Evolutionary conservation across 1,140 invertebrate genomes (phyloP), one percentile per base, ranked within the genome.

Genomic region (Thaumetopoea pityocampa): DNA sequence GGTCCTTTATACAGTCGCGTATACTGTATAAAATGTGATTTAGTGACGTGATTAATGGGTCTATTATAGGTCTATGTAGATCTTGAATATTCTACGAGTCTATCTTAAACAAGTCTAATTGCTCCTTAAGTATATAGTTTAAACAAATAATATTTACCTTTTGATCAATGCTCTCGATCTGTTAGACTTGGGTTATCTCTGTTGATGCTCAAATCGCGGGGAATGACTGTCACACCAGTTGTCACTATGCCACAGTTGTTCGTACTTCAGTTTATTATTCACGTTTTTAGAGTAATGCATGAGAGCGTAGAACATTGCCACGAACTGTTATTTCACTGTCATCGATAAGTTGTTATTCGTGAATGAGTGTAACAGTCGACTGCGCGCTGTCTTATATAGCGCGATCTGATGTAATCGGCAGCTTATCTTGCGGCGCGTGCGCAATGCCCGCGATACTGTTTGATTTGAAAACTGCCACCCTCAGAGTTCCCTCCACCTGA

Each of bases 231-330:
- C 73, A 71, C 79, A 79, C 60, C 59, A 76, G 54, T 83, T 79
- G 63, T 83, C 79, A 83, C 79, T 80, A 47, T 73, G 56, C 79
- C 79, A 83, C 76, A 73, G 74, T 68, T 78, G 72, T 69, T 77
- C 66, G 73, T 67, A 67, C 55, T 72, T 56, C 16, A 53, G 51
- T 51, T 68, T 56, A 55, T 47, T 70, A 61, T 63, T 64, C 45
- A 68, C 41, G 45, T 50, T 58, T 53, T 66, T 51, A 64, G 53
- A 46, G 58, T 69, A 51, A 76, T 74, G 51, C 76, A 83, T 79
- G 76, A 61, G 68, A 73, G 69, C 68, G 76, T 69, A 68, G 67
- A 80, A 65, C 79, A 83, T 83, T 83, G 69, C 79, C 76, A 83
- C 79, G 51, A 73, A 64, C 42, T 77, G 77, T 56, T 67, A 65